Conservation (phyloP, 1,140 invertebrate species). For the Drosophila takahashii region DNA sequence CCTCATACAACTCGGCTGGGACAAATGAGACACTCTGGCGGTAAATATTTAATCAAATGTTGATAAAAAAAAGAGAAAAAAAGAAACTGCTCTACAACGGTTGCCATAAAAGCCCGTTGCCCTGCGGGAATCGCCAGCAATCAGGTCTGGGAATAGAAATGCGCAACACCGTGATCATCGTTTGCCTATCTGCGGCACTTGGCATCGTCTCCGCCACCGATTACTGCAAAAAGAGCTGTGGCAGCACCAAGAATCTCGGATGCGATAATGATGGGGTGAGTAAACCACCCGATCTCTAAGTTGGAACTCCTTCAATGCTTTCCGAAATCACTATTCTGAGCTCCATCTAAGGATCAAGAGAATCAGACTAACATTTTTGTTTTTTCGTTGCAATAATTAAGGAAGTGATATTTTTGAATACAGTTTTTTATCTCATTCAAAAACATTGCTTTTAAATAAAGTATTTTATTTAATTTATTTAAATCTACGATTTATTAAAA, state of each 20-base stretch:
- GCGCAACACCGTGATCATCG: constrained; percentile 31
- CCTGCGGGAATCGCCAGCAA: constrained; percentile 19
- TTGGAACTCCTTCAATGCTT: no score
- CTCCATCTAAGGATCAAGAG: no score
- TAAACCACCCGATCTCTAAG: no score
- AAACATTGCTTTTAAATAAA: no score
- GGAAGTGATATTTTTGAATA: no score
- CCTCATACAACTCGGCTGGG: constrained; percentile 7
- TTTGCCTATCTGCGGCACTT: constrained; percentile 26
- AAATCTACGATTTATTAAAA: no score
- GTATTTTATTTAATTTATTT: no score
- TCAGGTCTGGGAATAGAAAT: constrained; percentile 39
- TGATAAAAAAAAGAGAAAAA: constrained; percentile 42
- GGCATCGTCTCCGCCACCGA: constrained; percentile 42
- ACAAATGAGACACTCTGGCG: constrained; percentile 31
- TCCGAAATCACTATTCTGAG: no score
- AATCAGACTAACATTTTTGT: no score
- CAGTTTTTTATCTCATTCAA: no score
- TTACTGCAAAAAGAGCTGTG: constrained; percentile 61
- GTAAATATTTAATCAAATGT: constrained; percentile 76
- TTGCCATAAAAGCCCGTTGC: constrained; percentile 47
- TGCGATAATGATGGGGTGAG: constrained; percentile 67
- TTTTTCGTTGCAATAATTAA: no score
- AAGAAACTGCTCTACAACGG: not conserved
- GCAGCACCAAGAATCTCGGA: constrained; percentile 51